phyloP scores from a whole-genome alignment of 1,140 invertebrate species.

The Drosophila miranda region DNA sequence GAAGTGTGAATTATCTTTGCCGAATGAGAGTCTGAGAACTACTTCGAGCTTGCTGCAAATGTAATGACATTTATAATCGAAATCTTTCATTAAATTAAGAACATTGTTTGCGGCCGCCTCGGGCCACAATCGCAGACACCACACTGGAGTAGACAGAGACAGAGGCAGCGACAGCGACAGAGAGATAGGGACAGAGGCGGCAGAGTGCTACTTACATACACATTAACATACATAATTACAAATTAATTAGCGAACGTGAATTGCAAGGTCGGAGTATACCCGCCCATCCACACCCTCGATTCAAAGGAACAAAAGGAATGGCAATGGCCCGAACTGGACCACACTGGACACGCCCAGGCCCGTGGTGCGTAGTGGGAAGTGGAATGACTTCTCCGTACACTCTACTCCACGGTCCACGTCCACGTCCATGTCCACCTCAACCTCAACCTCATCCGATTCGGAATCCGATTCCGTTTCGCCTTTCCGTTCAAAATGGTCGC shows the following conservation, averaged over 20 bases:
- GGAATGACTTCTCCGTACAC: too few species aligned
- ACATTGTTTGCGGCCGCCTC: constrained; percentile 63
- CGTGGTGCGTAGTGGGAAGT: background rate
- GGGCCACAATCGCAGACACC: constrained; percentile 16
- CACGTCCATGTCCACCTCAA: constrained; percentile 7
- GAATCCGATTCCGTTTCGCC: constrained; percentile 36
- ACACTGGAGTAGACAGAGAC: constrained; percentile 1
- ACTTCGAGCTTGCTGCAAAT: constrained; percentile 36
- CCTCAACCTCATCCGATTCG: constrained; percentile 31
- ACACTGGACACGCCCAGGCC: background rate
- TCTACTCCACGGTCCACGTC: background rate
- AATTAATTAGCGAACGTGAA: constrained; percentile 78
- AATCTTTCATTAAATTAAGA: constrained; percentile 80
- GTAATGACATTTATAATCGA: constrained; percentile 76
- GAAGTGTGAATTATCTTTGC: constrained; percentile 2
- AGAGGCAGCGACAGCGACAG: background rate
- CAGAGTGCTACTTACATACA: constrained; percentile 47
- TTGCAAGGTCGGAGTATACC: constrained; percentile 57
- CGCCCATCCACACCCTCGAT: too few species aligned
- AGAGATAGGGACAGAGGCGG: constrained; percentile 12
- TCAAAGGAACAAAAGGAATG: background rate
- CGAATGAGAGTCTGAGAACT: constrained; percentile 7
- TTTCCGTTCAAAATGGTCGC: constrained; percentile 46
- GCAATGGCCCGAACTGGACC: constrained; percentile 14
- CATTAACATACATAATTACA: constrained; percentile 79